Percentiles rank a stretch among this genome's conserved stretches.
These are phyloP conservation scores for Eulemur coronatus DNA, from an alignment of 2,797 vertebrate genomes.

Conservation along the genomic window DNA sequence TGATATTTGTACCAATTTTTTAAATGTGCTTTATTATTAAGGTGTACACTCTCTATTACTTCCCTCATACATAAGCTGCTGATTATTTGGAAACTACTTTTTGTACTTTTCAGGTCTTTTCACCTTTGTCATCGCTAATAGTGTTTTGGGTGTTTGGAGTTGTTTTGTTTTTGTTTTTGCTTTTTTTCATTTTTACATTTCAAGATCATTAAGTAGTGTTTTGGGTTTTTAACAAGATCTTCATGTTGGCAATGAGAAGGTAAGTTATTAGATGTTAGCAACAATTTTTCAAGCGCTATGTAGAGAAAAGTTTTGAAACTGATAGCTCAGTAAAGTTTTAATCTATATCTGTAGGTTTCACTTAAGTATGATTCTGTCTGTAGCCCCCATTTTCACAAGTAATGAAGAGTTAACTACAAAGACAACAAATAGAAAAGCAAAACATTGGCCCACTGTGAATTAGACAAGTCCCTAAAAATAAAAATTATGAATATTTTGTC, in stretches of 20 bases:
- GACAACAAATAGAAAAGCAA: background rate
- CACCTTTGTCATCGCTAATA: no score
- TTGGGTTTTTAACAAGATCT: background rate
- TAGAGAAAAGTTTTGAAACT: background rate
- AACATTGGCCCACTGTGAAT: background rate
- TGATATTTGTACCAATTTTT: background rate
- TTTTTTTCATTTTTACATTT: no score
- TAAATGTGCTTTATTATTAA: background rate
- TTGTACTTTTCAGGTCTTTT: background rate
- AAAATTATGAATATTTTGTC: background rate
- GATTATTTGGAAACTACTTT: background rate
- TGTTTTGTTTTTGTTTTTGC: background rate
- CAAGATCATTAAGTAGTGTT: background rate
- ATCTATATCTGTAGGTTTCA: background rate
- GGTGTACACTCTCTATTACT: no score
- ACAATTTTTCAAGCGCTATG: background rate
- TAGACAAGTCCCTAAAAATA: background rate
- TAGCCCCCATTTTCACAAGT: background rate
- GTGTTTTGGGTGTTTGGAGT: background rate
- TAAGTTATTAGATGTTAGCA: background rate
- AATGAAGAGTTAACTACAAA: background rate
- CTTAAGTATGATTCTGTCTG: background rate
- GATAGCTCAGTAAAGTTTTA: background rate
- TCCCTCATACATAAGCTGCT: background rate
- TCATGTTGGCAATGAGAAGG: background rate